A percentile compares a stretch with the other conserved stretches of the same genome.
Evolutionary conservation across 2,113 vertebrate species (phyloP).

Genomic region (Haliaeetus leucogaster): DNA sequence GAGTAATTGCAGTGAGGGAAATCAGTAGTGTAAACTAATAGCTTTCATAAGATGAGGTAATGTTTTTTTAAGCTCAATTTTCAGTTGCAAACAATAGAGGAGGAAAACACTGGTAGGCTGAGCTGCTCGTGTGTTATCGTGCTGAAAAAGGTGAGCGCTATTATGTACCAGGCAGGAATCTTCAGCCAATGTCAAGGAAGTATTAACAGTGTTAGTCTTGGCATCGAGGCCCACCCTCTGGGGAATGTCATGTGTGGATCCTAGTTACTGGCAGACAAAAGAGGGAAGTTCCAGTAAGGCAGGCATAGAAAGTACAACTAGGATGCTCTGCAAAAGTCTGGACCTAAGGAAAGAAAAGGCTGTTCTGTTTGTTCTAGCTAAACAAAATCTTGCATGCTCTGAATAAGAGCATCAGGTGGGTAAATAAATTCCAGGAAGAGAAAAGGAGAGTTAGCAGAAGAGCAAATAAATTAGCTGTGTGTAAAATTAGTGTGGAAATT

Average conservation of each 20-base stretch:
- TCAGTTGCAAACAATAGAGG: not conserved
- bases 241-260: not conserved
- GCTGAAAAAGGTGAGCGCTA: not conserved
- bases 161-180: not conserved
- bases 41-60: not conserved
- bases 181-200: not conserved
- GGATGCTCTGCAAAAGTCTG: not conserved
- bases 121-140: not conserved
- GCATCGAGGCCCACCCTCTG: not conserved
- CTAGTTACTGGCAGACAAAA: not conserved
- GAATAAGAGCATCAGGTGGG: not conserved
- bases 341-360: not conserved
- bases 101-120: not conserved
- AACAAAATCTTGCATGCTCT: not conserved
- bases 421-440: not conserved
- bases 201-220: conserved; percentile 10
- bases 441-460: not conserved
- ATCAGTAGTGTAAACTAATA: not conserved
- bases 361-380: not conserved
- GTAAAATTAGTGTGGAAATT: not conserved
- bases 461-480: not conserved
- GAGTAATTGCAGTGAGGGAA: not conserved
- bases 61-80: not conserved
- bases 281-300: not conserved
- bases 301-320: not conserved